These are phyloP conservation scores for Pluvianellus socialis DNA, from an alignment of 2,113 vertebrate genomes.

Conservation along the genomic window DNA sequence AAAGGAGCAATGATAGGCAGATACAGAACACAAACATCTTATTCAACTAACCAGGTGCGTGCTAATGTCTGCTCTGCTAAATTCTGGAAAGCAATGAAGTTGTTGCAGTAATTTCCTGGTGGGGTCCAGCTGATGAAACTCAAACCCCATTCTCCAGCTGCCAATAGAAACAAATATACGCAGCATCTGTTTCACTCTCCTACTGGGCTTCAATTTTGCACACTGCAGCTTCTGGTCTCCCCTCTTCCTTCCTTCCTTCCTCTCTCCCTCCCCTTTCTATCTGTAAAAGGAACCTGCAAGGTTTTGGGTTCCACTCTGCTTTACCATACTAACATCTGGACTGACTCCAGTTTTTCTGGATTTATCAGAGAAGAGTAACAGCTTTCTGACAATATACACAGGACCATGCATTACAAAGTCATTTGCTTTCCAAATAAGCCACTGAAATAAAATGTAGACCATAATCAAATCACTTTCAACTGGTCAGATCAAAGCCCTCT, in stretches of 20 bases:
- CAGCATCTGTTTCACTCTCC: too few species aligned
- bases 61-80: too few species aligned
- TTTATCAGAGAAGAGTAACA: neutral
- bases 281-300: neutral
- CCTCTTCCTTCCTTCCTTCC: neutral
- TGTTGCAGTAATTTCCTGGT: too few species aligned
- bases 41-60: too few species aligned
- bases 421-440: neutral
- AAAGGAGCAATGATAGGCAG: too few species aligned
- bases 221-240: too few species aligned
- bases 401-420: neutral
- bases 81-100: too few species aligned
- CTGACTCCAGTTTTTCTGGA: neutral
- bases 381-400: neutral
- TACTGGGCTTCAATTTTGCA: too few species aligned
- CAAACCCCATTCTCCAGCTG: too few species aligned
- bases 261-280: neutral
- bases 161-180: too few species aligned
- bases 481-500: neutral
- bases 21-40: too few species aligned
- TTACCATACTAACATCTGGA: neutral
- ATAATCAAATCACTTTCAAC: neutral
- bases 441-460: neutral
- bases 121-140: too few species aligned
- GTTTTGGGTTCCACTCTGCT: neutral